Base-by-base conservation (phyloP, 2,113 vertebrate genomes). In the Numenius arquata region DNA sequence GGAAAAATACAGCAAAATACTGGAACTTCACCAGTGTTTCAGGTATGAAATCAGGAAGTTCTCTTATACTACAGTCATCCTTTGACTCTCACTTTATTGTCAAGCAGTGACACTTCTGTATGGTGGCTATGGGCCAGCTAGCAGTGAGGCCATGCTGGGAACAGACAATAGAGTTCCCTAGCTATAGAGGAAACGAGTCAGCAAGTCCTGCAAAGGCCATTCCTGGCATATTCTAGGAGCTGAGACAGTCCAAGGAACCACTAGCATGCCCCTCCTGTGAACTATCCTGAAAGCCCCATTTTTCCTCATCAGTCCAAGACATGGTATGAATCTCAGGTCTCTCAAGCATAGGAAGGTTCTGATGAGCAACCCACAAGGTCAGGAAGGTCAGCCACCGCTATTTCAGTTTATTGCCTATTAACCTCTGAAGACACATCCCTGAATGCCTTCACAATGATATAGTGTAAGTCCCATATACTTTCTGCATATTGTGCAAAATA, bases 101-200 rank as follows among this genome's bases (percentile, higher is more conserved):
- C 38, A 58, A 66, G 17, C 12, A 29, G 25, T 53, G 11, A n/a
- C 15, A 22, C 3, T 53, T 34, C 34, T 66, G 8, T 12, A 5
- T 17, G 9, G 11, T 29, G 40, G 8, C 12, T 66, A 45, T 3
- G 0, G 66, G 18, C 36, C 1, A 6, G 40, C 5, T 41, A 59
- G 25, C 11, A 55, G 30, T 26, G 18, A 85, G 18, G 8, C 23
- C 6, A 6, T 21, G 11, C 1, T 36, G 25, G 2, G 8, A 88
- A 59, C 10, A 79, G 18, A 8, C 7, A 61, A 9, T 4, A 61
- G 16, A 72, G 16, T n/a, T 12, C 22, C 20, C 15, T 12, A 78
- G 11, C 29, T 75, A 36, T 9, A 79, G 34, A 61, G 22, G 1
- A 66, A 86, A 68, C 0, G 0, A 82, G 11, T 25, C 40, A 70